Conservation (phyloP, 2,888 invertebrate genomes). For the Polyploca ridens region DNA sequence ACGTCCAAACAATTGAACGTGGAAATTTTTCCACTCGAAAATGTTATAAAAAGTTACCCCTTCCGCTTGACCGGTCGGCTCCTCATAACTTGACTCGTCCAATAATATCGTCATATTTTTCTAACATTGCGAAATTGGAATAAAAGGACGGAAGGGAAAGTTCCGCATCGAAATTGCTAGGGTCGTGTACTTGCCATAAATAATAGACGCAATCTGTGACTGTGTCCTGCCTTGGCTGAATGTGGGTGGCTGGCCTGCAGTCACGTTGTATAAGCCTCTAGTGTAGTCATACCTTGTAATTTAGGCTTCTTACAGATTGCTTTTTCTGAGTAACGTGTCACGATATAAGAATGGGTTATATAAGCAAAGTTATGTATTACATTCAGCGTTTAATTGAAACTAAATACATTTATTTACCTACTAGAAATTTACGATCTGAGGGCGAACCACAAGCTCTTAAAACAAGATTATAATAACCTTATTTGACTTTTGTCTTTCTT, state of each 20-base stretch:
- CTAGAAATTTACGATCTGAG: too few relatives aligned
- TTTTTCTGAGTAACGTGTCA: not conserved
- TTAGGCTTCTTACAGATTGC: constrained; percentile 2
- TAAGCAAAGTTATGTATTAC: too few relatives aligned
- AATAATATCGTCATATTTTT: constrained; percentile 84
- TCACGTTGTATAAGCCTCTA: not conserved
- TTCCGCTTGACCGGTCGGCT: constrained; percentile 71
- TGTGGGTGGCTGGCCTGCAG: constrained; percentile 22
- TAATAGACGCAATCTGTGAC: constrained; percentile 80
- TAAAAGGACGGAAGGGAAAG: constrained; percentile 74
- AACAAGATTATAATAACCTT: too few relatives aligned
- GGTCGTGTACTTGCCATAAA: constrained; percentile 75
- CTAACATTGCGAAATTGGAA: constrained; percentile 79
- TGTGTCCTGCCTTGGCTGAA: constrained; percentile 32
- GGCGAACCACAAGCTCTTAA: too few relatives aligned
- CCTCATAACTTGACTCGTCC: constrained; percentile 70
- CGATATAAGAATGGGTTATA: not conserved
- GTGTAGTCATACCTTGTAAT: not conserved
- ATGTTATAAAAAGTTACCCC: constrained; percentile 60
- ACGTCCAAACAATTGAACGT: not conserved
- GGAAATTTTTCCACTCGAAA: constrained; percentile 15
- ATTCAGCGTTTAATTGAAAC: too few relatives aligned
- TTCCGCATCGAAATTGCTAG: constrained; percentile 73
- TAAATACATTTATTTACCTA: too few relatives aligned
- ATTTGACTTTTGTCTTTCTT: too few relatives aligned